Base-by-base conservation (phyloP, 2,797 vertebrate species). In the Holocentrus rufus region DNA sequence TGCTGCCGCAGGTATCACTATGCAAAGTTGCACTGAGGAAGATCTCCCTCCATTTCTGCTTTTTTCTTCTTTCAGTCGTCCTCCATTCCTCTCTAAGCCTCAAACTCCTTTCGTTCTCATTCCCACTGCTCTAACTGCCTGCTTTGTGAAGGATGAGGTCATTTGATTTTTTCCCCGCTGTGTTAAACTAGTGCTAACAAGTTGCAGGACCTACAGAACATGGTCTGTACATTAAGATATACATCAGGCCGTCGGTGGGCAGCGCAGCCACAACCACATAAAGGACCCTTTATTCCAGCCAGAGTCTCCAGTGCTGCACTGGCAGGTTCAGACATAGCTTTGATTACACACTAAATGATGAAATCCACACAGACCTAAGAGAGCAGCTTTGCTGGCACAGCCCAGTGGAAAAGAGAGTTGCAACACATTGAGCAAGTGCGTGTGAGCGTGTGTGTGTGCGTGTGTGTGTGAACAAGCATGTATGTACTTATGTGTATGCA, bases 331-430 rank as follows among this genome's bases (percentile, higher is more conserved):
- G 92, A 85, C 91, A 80, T 80, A 90, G 91, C 90, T 91, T 92
- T 92, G 89, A 93, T 92, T 93, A 92, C 90, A 88, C 82, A 87
- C 88, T 81, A 82, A 90, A 91, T 92, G 85, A 93, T 92, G 91
- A 92, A 93, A 93, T 93, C 89, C 90, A 90, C 90, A 91, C 87
- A 90, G 88, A 85, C 84, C 88, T 87, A 76, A 83, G 83, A 91
- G 87, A 73, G 65, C 77, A 92, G 88, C 78, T 77, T 83, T 90
- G 83, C 90, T 93, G 92, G 93, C 88, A 91, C 77, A 64, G 82
- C 66, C 64, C 77, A 88, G 65, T 92, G 90, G 92, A 93, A 93
- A 91, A 93, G 93, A 96, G 89, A 95, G 95, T 95, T 89, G 88
- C 88, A 90, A 89, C 83, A 89, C 80, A 79, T 75, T 75, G 66